Evolutionary conservation across 2,113 vertebrate species (phyloP), one percentile per base, ranked within the genome.

Genomic region (Siniperca knerii): DNA sequence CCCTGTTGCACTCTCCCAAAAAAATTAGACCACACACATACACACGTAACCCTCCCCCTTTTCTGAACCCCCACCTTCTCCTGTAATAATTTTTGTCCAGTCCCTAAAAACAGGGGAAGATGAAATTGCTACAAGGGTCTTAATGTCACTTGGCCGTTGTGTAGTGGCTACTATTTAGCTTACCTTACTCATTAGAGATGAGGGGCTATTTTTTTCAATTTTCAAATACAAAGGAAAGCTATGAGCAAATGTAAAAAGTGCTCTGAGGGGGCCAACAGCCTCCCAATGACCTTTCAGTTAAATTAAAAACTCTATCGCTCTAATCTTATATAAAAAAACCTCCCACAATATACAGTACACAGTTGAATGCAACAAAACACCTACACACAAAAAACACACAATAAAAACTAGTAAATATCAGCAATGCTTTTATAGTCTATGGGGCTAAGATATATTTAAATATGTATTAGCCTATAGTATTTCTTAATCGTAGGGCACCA

Each of bases 21-120:
- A 44, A 44, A 0, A 42, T 42, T 42, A 8, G 9, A 40, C 37
- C 6, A 40, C 37, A 40, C 37, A 40, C 37, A 40, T 40, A 40
- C 20, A 66, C 75, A 37, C 18, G 44, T 52, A 15, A 81, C 8
- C 18, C 76, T 52, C 50, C 40, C 77, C 50, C 21, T n/a, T 57
- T 57, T n/a, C 10, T 74, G 40, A 50, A 46, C 11, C 13, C 46
- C 13, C 13, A 48, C 0, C 12, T 0, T 13, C 46, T 13, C 46
- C 29, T 29, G 29, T 58, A 52, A 79, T 54, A 50, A 54, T 76
- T 55, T 79, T 6, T 42, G 23, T 46, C 20, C 74, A 60, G 50
- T 69, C n/a, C 70, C 33, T 54, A 66, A 66, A 66, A n/a, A 3
- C 2, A 5, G 15, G 16, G 12, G 40, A 8, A 7, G 40, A 8